Evolutionary conservation across 1,140 invertebrate genomes (phyloP), one percentile per base, ranked within the genome.

Genomic region (Caerostris extrusa): DNA sequence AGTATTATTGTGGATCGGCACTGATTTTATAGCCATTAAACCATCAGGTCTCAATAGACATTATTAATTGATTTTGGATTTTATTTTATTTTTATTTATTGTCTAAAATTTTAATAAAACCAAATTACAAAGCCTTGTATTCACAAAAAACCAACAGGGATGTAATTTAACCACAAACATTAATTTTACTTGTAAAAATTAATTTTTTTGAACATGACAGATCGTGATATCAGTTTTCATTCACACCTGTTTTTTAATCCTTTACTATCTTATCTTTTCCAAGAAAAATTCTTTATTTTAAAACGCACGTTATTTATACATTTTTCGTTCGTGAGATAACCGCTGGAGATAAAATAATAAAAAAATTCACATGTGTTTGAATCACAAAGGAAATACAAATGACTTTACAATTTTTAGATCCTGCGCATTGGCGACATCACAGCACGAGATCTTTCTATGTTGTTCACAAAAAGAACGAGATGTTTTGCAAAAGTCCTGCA

Each of bases 321-420:
- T 77, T 19, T 64, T 17, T 17, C n/a, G 14, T 3, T 67, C 12
- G 4, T 50, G 10, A 77, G 34, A 67, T 77, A 50, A 77, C 10
- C 71, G 34, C 34, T 34, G 34, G 34, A 50, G 34, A 77, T 77
- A 8, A 12, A 12, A 77, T 34, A 34, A 77, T 77, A 77, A 77
- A 1, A 34, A 10, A 5, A 53, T 34, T 77, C 71, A 77, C 71
- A 50, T 50, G 71, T 34, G 53, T 7, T 12, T 77, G 71, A 77
- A 77, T 77, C 71, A 77, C 71, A 77, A 77, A 77, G 12, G 19
- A 53, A 34, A 34, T 34, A 53, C 71, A 77, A 77, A 77, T 50
- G 19, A 53, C 14, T 77, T 50, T 19, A 71, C 67, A 17, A 67
- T 67, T 17, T 67, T 14, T 67, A 77, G 34, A 77, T 77, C 71